Percentiles rank a stretch among this genome's conserved stretches.
Conservation (phyloP, 2,888 invertebrate genomes). For the Eupithecia inturbata region DNA sequence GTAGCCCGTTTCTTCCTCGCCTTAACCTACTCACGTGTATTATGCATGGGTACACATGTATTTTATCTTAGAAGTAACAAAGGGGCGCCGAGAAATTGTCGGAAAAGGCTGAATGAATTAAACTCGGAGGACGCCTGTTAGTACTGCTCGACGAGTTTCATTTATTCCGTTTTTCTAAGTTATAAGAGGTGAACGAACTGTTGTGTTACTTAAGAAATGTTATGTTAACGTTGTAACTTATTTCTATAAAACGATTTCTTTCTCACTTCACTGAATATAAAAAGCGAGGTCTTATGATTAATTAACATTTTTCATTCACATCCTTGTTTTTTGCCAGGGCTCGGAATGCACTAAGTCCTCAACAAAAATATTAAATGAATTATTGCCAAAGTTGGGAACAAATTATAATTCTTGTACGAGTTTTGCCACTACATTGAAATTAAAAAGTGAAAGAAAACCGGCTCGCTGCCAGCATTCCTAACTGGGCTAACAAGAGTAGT, state of each 20-base stretch:
- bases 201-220: background rate
- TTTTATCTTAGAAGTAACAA: conserved; percentile 35
- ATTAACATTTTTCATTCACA: background rate
- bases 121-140: conserved; percentile 20
- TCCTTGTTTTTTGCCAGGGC: background rate
- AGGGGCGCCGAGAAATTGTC: conserved; percentile 32
- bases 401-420: conserved; percentile 3
- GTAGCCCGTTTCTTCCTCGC: background rate
- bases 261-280: background rate
- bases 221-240: background rate
- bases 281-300: background rate
- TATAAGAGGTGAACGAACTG: conserved; percentile 17
- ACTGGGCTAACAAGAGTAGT: conserved; percentile 65
- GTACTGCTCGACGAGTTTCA: background rate
- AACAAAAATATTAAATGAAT: background rate
- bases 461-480: conserved; percentile 51
- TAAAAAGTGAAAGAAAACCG: conserved; percentile 33
- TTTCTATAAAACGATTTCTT: background rate
- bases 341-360: background rate
- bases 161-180: conserved; percentile 13
- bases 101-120: conserved; percentile 40
- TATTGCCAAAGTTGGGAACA: background rate
- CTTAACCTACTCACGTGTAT: conserved; percentile 25
- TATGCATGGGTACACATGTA: conserved; percentile 35
- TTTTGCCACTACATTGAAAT: conserved; percentile 32